Evolutionary conservation across 1,140 invertebrate genomes (phyloP).

Genomic region (Conus ventricosus): DNA sequence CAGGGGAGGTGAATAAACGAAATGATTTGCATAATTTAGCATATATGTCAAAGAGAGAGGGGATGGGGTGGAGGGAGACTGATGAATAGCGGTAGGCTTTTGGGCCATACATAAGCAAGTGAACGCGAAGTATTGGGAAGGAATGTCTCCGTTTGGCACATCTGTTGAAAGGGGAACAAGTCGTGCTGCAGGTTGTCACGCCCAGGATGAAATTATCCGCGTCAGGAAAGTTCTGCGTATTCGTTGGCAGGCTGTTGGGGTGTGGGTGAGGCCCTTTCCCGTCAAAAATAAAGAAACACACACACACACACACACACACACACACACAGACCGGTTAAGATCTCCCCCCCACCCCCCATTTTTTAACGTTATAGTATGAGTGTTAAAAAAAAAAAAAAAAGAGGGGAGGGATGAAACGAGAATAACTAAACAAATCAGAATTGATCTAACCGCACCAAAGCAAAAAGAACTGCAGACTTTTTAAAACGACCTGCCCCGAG

Average conservation of each 20-base stretch:
- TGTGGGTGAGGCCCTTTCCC: neutral
- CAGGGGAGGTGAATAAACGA: neutral
- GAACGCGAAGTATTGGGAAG: neutral
- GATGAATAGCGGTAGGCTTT: neutral
- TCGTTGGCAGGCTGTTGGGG: neutral
- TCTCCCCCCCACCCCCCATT: neutral
- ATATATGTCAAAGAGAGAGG: neutral
- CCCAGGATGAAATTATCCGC: neutral
- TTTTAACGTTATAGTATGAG: neutral
- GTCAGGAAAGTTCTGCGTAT: neutral
- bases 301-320: neutral
- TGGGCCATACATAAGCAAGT: neutral
- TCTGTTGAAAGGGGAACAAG: neutral
- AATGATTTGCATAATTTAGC: neutral
- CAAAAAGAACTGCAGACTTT: too few species aligned
- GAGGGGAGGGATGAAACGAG: neutral
- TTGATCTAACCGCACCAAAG: too few species aligned
- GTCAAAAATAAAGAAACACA: neutral
- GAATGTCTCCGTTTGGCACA: neutral
- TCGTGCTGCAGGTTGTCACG: neutral
- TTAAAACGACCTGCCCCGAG: too few species aligned
- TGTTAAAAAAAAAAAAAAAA: neutral
- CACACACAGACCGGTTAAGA: neutral
- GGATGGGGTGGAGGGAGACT: neutral
- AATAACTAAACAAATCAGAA: neutral